Evolutionary conservation across 2,113 vertebrate genomes (phyloP).

Genomic region (Chionodraco myersi): DNA sequence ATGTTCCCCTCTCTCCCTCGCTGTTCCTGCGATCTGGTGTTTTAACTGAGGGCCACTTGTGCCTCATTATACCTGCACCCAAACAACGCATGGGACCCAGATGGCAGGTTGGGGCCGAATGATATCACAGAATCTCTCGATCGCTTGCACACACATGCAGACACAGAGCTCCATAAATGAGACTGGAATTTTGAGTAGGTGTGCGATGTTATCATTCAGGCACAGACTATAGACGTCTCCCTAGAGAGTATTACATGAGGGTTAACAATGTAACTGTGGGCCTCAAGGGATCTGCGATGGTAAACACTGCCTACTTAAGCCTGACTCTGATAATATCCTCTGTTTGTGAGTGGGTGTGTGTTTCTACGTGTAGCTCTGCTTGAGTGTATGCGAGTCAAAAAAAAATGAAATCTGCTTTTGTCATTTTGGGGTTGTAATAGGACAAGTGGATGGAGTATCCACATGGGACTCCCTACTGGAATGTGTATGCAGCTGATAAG

Average conservation of each 20-base stretch:
- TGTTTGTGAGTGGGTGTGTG: conserved; percentile 5
- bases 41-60: conserved; percentile 31
- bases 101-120: not conserved
- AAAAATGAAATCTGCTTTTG: conserved; percentile 34
- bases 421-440: conserved; percentile 21
- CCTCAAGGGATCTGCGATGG: conserved; percentile 31
- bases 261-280: conserved; percentile 45
- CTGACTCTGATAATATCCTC: conserved; percentile 22
- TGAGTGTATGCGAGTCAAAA: conserved; percentile 21
- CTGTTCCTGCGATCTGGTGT: conserved; percentile 15
- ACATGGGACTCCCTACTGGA: conserved; percentile 19
- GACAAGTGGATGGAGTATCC: conserved; percentile 17
- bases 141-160: conserved; percentile 8
- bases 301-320: conserved; percentile 39
- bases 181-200: conserved; percentile 41
- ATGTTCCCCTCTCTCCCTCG: conserved; percentile 6
- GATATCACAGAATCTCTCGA: not conserved
- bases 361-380: conserved; percentile 1
- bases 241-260: conserved; percentile 7
- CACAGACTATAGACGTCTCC: conserved; percentile 1
- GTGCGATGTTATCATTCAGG: conserved; percentile 12
- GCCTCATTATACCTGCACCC: conserved; percentile 42
- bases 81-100: conserved; percentile 17
- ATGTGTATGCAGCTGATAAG: conserved; percentile 58
- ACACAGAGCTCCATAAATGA: conserved; percentile 9